Evolutionary conservation across 2,797 vertebrate genomes (phyloP).

Genomic region (Synaphobranchus kaupii): DNA sequence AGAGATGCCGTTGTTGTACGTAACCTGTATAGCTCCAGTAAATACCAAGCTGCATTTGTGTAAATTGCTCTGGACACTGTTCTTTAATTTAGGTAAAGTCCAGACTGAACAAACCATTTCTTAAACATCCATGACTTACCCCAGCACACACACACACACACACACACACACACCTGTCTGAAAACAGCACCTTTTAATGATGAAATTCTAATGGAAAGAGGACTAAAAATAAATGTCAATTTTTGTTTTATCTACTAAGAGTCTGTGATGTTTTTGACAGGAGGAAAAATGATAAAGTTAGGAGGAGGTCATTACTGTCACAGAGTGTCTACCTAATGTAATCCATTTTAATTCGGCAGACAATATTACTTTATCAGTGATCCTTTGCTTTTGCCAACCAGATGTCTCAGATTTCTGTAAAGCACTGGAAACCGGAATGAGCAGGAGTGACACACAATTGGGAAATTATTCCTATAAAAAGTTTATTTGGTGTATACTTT

Average conservation of each 20-base stretch:
- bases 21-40: too few species aligned
- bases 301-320: neutral
- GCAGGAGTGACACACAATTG: too few species aligned
- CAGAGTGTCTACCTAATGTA: neutral
- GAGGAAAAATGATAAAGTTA: neutral
- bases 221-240: neutral
- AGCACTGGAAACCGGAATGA: neutral
- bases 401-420: neutral
- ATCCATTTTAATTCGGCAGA: neutral
- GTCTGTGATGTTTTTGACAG: neutral
- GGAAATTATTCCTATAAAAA: too few species aligned
- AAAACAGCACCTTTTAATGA: neutral
- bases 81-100: too few species aligned
- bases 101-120: neutral
- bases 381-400: neutral
- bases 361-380: neutral
- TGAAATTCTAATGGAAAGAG: neutral
- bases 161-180: neutral
- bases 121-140: neutral
- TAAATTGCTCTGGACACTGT: too few species aligned
- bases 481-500: neutral
- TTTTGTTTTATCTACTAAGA: neutral
- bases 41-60: too few species aligned
- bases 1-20: neutral
- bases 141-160: neutral